These are phyloP conservation scores for Microtus richardsoni DNA, from an alignment of 2,113 vertebrate genomes.

Conservation along the genomic window DNA sequence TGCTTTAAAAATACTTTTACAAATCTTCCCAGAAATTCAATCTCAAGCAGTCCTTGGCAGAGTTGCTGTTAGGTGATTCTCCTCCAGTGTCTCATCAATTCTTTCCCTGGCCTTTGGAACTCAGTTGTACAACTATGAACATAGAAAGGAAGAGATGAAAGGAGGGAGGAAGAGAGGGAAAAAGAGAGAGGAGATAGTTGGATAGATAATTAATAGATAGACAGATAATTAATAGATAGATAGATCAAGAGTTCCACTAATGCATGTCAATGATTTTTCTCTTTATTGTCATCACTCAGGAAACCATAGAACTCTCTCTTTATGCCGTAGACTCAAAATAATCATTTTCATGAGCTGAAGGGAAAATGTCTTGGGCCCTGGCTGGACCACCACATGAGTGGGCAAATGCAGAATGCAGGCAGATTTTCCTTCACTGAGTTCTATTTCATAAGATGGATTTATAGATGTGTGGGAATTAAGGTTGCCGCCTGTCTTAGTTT, in stretches of 20 bases:
- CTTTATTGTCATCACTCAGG: not conserved
- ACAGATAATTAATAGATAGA: too few species aligned
- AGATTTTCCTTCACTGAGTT: not conserved
- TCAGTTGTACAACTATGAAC: too few species aligned
- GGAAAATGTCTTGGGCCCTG: not conserved
- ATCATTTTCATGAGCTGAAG: not conserved
- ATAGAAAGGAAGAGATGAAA: not conserved
- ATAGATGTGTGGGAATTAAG: not conserved
- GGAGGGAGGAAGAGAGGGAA: not conserved
- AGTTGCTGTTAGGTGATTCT: not conserved
- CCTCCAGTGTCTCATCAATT: not conserved
- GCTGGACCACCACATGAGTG: not conserved
- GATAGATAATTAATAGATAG: not conserved
- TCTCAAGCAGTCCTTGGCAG: not conserved
- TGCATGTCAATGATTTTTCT: not conserved
- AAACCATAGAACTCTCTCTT: not conserved
- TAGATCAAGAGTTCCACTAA: not conserved
- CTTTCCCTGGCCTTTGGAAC: not conserved
- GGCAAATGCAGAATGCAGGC: not conserved
- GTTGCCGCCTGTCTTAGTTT: not conserved
- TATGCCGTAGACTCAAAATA: not conserved
- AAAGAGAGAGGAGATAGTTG: rapidly evolving
- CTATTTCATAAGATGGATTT: not conserved
- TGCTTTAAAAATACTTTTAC: not conserved
- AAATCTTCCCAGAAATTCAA: not conserved